A percentile compares a stretch with the other conserved stretches of the same genome.
These are phyloP conservation scores for Vimba vimba DNA, from an alignment of 2,113 vertebrate genomes.

Conservation along the genomic window DNA sequence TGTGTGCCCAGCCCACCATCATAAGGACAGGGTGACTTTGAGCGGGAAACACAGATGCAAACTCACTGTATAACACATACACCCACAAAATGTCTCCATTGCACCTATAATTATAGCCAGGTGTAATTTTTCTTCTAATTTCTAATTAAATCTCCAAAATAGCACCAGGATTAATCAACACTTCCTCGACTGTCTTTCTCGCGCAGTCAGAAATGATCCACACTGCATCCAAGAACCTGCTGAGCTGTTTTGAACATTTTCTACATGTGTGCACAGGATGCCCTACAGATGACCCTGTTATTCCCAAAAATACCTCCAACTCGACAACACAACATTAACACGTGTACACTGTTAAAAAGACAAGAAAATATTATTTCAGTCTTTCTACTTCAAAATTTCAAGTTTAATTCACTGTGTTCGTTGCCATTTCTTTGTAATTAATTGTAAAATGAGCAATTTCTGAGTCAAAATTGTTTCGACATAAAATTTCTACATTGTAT, in stretches of 20 bases:
- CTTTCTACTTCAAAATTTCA: not conserved
- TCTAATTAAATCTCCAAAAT: constrained; percentile 32
- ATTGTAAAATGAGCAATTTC: not conserved
- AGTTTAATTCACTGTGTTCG: not conserved
- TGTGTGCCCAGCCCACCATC: constrained; percentile 52
- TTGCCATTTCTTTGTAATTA: not conserved
- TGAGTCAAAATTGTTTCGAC: not conserved
- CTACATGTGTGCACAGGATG: not conserved
- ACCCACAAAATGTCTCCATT: constrained; percentile 23
- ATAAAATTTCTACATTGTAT: not conserved
- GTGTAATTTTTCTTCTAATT: constrained; percentile 1
- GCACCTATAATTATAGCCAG: not conserved
- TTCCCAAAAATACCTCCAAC: not conserved
- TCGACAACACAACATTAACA: not conserved
- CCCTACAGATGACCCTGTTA: constrained; percentile 28
- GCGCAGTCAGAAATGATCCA: constrained; percentile 10
- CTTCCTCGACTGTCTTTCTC: not conserved
- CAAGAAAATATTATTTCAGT: not conserved
- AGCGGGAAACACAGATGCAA: constrained; percentile 51
- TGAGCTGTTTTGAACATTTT: not conserved
- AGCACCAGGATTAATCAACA: constrained; percentile 39
- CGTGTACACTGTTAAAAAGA: not conserved
- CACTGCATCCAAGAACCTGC: constrained; percentile 10
- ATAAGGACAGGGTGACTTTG: constrained; percentile 78
- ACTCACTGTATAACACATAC: constrained; percentile 24